phyloP scores from a whole-genome alignment of 2,888 invertebrate species.

The Steromphala cineraria region DNA sequence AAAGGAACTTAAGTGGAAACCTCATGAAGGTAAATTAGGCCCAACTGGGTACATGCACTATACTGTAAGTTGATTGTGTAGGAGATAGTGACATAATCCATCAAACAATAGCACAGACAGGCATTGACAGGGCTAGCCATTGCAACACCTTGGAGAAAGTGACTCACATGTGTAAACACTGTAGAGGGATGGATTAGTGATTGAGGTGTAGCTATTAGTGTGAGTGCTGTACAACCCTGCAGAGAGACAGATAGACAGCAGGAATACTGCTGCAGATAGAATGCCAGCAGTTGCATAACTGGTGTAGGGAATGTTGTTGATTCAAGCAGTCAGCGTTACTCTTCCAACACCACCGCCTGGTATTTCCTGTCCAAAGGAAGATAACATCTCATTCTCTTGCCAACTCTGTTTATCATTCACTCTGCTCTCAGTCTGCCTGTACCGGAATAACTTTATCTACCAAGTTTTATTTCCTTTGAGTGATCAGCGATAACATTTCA shows the following conservation, averaged over 20 bases:
- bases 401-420: not conserved
- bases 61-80: not conserved
- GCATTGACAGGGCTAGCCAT: not conserved
- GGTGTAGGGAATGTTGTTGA: too few relatives aligned
- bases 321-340: too few relatives aligned
- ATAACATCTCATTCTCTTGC: not conserved
- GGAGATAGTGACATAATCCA: not conserved
- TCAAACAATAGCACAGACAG: not conserved
- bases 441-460: too few relatives aligned
- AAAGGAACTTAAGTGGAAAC: not conserved
- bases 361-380: not conserved
- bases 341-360: not conserved
- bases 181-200: slow-evolving; percentile 7
- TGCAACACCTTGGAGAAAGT: slow-evolving; percentile 6
- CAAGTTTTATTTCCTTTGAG: too few relatives aligned
- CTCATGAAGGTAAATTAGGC: slow-evolving; percentile 1
- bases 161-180: slow-evolving; percentile 13
- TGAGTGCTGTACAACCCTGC: too few relatives aligned
- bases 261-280: too few relatives aligned
- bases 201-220: too few relatives aligned
- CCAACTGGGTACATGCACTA: not conserved
- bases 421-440: too few relatives aligned
- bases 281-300: too few relatives aligned
- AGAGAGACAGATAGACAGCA: too few relatives aligned
- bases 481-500: too few relatives aligned